phyloP scores from a whole-genome alignment of 2,888 invertebrate genomes.

The Melipona beecheii region DNA sequence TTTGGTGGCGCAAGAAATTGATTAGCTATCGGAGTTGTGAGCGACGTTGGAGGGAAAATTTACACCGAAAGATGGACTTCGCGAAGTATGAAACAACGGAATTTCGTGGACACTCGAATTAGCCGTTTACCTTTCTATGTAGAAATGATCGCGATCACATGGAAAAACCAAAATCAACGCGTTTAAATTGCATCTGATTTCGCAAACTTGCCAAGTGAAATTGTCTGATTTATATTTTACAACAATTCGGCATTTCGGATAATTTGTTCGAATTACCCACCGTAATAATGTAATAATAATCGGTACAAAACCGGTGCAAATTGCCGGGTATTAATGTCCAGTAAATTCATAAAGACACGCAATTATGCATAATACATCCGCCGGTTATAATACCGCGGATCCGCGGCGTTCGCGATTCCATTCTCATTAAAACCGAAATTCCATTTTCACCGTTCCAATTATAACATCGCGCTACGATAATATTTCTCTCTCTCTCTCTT shows the following conservation, averaged over 20 bases:
- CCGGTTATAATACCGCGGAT: not conserved
- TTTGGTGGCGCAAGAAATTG: slow-evolving; percentile 30
- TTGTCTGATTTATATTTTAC: not conserved
- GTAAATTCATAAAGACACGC: slow-evolving; percentile 9
- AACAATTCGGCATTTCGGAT: not conserved
- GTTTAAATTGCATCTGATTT: not conserved
- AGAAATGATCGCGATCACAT: not conserved
- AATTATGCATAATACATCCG: not conserved
- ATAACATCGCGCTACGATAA: not conserved
- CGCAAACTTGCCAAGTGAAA: not conserved
- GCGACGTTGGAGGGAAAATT: not conserved
- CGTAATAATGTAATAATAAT: slow-evolving; percentile 7
- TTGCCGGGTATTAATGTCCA: slow-evolving; percentile 3
- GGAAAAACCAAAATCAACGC: too few relatives aligned
- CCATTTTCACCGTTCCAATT: not conserved
- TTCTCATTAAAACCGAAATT: not conserved
- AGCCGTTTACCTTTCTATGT: not conserved
- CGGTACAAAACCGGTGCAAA: not conserved
- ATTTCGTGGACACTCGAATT: too few relatives aligned
- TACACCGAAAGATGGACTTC: too few relatives aligned
- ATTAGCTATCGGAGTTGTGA: not conserved
- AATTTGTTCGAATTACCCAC: not conserved
- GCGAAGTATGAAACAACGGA: not conserved
- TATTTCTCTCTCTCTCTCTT: not conserved
- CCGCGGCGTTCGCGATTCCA: not conserved